phyloP scores from a whole-genome alignment of 2,797 vertebrate genomes.

The Sciurus carolinensis region DNA sequence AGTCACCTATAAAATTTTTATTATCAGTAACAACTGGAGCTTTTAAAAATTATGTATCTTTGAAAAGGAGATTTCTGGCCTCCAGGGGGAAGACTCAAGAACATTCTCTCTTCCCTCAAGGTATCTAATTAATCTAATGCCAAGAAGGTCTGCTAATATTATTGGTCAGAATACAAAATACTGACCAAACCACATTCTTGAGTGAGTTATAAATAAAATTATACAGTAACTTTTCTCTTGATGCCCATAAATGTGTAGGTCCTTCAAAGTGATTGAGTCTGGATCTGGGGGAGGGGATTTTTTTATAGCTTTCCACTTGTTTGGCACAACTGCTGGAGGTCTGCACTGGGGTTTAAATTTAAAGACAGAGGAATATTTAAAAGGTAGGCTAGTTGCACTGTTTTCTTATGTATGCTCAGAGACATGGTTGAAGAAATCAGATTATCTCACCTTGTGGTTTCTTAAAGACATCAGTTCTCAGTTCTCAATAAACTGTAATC shows the following conservation, averaged over 20 bases:
- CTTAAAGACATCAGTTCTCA: background rate
- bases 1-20: slow-evolving; percentile 43
- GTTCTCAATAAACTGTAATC: background rate
- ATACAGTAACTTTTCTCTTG: background rate
- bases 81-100: background rate
- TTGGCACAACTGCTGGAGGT: background rate
- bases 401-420: background rate
- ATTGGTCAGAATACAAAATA: slow-evolving; percentile 49
- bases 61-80: slow-evolving; percentile 55
- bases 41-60: slow-evolving; percentile 52
- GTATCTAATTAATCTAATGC: slow-evolving; percentile 55
- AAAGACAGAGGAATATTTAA: slow-evolving; percentile 20
- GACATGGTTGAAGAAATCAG: background rate
- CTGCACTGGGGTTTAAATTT: background rate
- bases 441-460: background rate
- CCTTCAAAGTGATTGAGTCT: background rate
- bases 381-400: background rate
- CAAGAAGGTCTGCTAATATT: slow-evolving; percentile 29
- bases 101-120: slow-evolving; percentile 21
- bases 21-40: slow-evolving; percentile 34
- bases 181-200: background rate
- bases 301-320: background rate
- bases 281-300: background rate
- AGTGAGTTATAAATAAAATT: slow-evolving; percentile 31
- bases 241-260: background rate